A percentile compares a stretch with the other conserved stretches of the same genome.
phyloP scores from a whole-genome alignment of 2,888 invertebrate genomes.

The Limnephilus marmoratus region DNA sequence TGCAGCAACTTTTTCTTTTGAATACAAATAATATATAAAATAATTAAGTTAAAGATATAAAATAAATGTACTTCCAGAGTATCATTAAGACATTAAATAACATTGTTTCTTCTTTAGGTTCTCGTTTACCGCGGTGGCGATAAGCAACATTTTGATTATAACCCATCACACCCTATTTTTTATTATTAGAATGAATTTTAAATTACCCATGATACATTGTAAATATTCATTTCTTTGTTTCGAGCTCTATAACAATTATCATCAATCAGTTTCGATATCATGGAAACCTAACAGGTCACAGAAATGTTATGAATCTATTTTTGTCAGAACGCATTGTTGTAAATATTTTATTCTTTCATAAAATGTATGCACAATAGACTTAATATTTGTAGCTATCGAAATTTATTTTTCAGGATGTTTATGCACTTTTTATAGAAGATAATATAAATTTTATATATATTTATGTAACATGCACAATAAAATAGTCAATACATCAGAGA shows the following conservation, averaged over 20 bases:
- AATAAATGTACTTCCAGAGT: not conserved
- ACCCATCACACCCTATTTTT: too few relatives aligned
- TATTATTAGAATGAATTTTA: not conserved
- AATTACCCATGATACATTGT: not conserved
- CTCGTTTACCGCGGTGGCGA: not conserved
- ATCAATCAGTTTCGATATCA: not conserved
- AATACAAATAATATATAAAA: not conserved
- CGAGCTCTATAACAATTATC: too few relatives aligned
- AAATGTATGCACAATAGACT: not conserved
- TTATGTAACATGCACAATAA: not conserved
- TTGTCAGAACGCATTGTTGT: not conserved
- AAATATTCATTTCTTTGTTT: not conserved
- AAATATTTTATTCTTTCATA: not conserved
- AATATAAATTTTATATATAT: not conserved
- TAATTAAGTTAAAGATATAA: not conserved
- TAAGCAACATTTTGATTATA: not conserved
- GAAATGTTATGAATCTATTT: not conserved
- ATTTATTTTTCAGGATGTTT: not conserved
- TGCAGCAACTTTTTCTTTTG: not conserved
- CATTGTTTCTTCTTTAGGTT: not conserved
- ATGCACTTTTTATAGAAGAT: not conserved
- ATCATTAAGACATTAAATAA: not conserved
- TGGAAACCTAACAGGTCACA: not conserved
- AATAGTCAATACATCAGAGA: constrained; percentile 8
- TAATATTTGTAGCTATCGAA: not conserved